Evolutionary conservation across 2,797 vertebrate species (phyloP).

Genomic region (Botia kubotai): DNA sequence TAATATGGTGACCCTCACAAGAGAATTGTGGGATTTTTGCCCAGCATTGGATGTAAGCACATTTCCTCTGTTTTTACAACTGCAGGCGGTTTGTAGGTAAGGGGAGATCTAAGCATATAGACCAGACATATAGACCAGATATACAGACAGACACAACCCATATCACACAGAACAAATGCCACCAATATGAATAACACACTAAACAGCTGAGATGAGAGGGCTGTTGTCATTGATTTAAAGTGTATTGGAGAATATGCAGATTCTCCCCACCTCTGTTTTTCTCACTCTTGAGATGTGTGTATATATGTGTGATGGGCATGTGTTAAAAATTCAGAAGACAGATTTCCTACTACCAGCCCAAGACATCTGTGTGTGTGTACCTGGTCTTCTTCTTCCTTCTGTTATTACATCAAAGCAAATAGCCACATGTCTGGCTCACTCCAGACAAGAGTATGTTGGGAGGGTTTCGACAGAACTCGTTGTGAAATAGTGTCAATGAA

Average conservation of each 20-base stretch:
- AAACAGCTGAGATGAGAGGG: not conserved
- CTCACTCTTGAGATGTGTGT: not conserved
- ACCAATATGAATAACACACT: not conserved
- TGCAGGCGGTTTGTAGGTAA: not conserved
- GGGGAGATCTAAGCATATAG: not conserved
- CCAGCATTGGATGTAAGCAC: slow-evolving; percentile 24
- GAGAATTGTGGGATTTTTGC: slow-evolving; percentile 33
- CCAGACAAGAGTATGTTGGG: not conserved
- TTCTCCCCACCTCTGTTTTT: not conserved
- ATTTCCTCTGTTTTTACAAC: not conserved
- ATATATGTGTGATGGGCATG: not conserved
- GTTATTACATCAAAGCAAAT: not conserved
- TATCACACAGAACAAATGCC: not conserved
- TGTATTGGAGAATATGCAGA: not conserved
- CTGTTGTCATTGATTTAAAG: not conserved
- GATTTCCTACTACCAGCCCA: not conserved
- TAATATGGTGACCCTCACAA: slow-evolving; percentile 15
- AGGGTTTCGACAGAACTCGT: not conserved
- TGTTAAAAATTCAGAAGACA: not conserved
- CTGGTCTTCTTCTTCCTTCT: not conserved
- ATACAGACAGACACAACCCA: no score
- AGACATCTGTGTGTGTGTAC: not conserved
- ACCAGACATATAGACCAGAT: not conserved
- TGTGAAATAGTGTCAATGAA: slow-evolving; percentile 2
- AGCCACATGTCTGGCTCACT: not conserved